Evolutionary conservation across 1,140 invertebrate genomes (phyloP).

Genomic region (Hyles vespertilio): DNA sequence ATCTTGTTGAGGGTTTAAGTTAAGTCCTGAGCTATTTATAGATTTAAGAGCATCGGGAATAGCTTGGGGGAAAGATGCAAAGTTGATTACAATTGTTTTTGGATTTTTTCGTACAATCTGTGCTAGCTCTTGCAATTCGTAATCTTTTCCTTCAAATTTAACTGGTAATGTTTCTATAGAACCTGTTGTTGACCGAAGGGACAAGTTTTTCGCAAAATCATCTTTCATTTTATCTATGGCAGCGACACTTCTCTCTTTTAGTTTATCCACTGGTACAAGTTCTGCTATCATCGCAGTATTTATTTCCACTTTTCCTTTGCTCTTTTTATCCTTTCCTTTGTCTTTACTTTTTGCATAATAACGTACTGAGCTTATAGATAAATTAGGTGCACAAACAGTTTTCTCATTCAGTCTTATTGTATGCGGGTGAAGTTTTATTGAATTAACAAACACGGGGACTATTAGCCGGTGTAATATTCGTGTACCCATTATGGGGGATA

Average conservation of each 20-base stretch:
- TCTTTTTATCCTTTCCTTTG: conserved; percentile 80
- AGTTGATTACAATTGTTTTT: conserved; percentile 90
- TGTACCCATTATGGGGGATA: conserved; percentile 32
- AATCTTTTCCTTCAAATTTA: conserved; percentile 87
- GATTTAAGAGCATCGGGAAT: conserved; percentile 86
- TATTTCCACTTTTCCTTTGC: conserved; percentile 81
- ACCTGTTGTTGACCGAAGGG: conserved; percentile 82
- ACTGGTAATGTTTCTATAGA: conserved; percentile 87
- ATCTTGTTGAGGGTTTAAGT: conserved; percentile 96
- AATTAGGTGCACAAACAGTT: conserved; percentile 24
- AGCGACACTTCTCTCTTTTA: conserved; percentile 81
- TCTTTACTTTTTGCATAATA: conserved; percentile 75
- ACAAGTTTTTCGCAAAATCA: conserved; percentile 87
- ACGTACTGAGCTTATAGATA: conserved; percentile 34
- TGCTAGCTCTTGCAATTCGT: conserved; percentile 91
- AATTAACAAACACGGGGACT: conserved; percentile 32
- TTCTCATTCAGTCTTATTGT: conserved; percentile 22
- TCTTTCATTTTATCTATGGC: conserved; percentile 84
- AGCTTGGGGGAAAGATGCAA: conserved; percentile 88
- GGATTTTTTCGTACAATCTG: conserved; percentile 92
- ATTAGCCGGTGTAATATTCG: conserved; percentile 45
- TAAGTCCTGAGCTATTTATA: conserved; percentile 88
- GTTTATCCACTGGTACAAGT: conserved; percentile 81
- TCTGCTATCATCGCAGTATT: conserved; percentile 82
- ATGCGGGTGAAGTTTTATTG: conserved; percentile 33